Conservation (phyloP, 53 echinoderm and acorn worm genomes). For the Echinarachnius parma region DNA sequence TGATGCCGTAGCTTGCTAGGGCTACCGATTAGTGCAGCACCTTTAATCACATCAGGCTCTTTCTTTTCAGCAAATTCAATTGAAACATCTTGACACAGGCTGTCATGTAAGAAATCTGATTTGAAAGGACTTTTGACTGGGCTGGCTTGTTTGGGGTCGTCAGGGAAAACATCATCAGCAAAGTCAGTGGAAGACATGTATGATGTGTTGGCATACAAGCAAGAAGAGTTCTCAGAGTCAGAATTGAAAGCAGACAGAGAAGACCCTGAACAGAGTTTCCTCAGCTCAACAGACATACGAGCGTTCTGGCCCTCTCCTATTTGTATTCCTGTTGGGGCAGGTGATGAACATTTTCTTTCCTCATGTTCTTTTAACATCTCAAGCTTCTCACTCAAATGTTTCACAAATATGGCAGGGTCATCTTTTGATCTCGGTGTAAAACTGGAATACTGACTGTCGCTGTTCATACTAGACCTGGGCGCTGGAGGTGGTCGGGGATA, state of each 20-base stretch:
- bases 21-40: slow-evolving; percentile 18
- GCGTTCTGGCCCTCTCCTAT: no score
- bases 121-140: background rate
- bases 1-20: slow-evolving; percentile 17
- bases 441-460: no score
- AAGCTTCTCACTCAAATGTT: no score
- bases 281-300: slow-evolving; percentile 16
- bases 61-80: background rate
- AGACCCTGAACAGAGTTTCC: slow-evolving; percentile 16
- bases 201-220: slow-evolving; percentile 14
- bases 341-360: background rate
- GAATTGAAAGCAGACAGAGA: slow-evolving; percentile 9
- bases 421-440: no score
- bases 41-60: background rate
- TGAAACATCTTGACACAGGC: background rate
- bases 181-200: slow-evolving; percentile 24
- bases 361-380: no score
- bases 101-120: no score
- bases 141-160: background rate
- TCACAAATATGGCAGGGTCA: no score
- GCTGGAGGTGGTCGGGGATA: background rate
- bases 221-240: slow-evolving; percentile 29
- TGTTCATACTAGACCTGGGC: no score
- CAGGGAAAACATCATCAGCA: slow-evolving; percentile 16
- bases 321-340: no score